Evolutionary conservation across 1,140 invertebrate species (phyloP), one percentile per base, ranked within the genome.

Genomic region (Drosophila nebulosa): DNA sequence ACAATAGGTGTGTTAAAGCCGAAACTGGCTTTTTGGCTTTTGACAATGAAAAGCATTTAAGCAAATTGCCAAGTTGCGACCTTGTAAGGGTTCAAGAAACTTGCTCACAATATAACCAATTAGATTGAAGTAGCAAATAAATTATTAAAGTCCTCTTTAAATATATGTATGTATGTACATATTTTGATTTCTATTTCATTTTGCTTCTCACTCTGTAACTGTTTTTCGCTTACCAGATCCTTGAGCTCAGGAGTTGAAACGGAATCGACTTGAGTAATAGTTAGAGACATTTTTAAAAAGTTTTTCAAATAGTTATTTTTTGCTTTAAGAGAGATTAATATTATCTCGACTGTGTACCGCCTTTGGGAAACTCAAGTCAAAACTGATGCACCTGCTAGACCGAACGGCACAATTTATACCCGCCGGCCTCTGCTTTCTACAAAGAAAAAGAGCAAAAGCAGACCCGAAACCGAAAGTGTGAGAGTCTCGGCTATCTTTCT

Each of bases 161-260:
- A 39, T 1, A 16, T 4, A 39, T 4, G 12, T 39, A 35, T 3
- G 12, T n/a, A 5, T 18, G 14, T 4, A 14, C n/a, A 9, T 12
- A 3, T 39, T 16, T 6, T n/a, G 36, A 21, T 59, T 16, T 7
- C 3, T 10, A 57, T 6, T 46, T 14, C 16, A 30, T 21, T 42
- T 53, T 3, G 52, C 12, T 57, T 59, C 60, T 14, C n/a, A 39
- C 2, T 60, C 36, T 18, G 22, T 51, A 7, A 50, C 57, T 39
- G n/a, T 39, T 16, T 16, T 32, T 10, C 14, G 22, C 83, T 88
- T 69, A 88, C 83, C 75, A 88, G 62, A 73, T 88, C 83, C 83
- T 88, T 88, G 32, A 88, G 83, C 21, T 88, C 75, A 79, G 83
- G 83, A 68, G 53, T 74, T 12, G 84, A 76, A 26, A 74, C 71